These are phyloP conservation scores for Neotoxoptera formosana DNA, from an alignment of 1,140 invertebrate genomes.

Conservation along the genomic window DNA sequence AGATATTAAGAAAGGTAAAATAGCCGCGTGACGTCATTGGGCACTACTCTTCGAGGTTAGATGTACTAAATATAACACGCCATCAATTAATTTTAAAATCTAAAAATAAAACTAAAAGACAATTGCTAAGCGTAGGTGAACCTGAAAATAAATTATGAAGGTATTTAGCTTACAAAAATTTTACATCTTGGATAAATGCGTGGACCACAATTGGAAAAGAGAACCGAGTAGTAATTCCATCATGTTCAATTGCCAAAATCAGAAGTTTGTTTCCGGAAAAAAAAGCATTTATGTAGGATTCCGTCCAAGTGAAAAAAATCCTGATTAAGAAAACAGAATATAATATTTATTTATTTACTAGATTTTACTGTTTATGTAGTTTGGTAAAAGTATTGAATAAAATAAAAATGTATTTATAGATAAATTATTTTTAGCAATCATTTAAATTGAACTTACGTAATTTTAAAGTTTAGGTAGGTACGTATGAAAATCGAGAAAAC, in stretches of 20 bases:
- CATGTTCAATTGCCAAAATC: background rate
- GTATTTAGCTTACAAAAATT: background rate
- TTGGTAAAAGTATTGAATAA: background rate
- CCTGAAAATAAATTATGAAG: background rate
- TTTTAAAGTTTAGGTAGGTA: background rate
- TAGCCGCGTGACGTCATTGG: too few relatives aligned
- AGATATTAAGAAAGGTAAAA: too few relatives aligned
- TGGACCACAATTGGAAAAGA: background rate
- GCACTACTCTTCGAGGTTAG: too few relatives aligned
- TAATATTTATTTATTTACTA: background rate
- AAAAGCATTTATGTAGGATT: background rate
- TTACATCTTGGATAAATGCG: background rate
- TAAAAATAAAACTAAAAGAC: too few relatives aligned
- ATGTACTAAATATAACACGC: background rate
- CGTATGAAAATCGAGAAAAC: background rate
- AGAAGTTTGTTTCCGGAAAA: background rate
- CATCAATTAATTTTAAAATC: background rate
- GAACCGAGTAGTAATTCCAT: background rate
- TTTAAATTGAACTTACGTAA: background rate
- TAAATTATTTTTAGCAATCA: background rate
- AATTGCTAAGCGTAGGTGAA: background rate
- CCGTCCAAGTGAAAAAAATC: background rate
- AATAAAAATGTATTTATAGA: background rate
- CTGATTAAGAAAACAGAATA: background rate
- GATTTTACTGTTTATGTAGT: background rate